A percentile compares a stretch with the other conserved stretches of the same genome.
phyloP scores from a whole-genome alignment of 2,888 invertebrate genomes.

The Latrodectus elegans region DNA sequence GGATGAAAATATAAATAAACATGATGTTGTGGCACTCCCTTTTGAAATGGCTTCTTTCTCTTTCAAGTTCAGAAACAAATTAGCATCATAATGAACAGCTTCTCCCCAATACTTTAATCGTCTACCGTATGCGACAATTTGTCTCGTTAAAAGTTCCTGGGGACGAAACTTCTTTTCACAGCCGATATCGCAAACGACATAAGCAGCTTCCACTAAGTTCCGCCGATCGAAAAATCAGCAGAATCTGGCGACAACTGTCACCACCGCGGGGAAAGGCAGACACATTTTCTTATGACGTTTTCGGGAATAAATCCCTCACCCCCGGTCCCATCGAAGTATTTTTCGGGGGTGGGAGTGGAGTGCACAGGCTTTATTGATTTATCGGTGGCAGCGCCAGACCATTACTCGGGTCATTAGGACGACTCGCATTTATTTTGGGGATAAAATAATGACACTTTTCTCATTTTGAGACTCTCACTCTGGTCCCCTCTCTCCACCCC shows the following conservation, averaged over 20 bases:
- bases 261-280: slow-evolving; percentile 12
- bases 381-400: slow-evolving; percentile 64
- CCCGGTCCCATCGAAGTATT: not conserved
- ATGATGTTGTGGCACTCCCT: no score
- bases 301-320: slow-evolving; percentile 1
- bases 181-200: not conserved
- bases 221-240: slow-evolving; percentile 58
- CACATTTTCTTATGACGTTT: slow-evolving; percentile 20
- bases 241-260: slow-evolving; percentile 63
- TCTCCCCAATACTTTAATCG: no score
- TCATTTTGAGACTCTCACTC: slow-evolving; percentile 42
- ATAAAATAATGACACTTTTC: slow-evolving; percentile 69
- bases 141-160: not conserved
- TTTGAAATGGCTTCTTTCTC: no score
- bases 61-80: no score
- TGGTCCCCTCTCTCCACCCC: not conserved
- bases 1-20: no score
- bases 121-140: not conserved
- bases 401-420: slow-evolving; percentile 67
- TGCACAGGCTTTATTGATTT: slow-evolving; percentile 55
- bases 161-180: not conserved
- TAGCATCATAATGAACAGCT: no score
- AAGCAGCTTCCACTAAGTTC: slow-evolving; percentile 4
- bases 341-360: not conserved
- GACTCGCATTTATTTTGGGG: slow-evolving; percentile 68